Conservation (phyloP, 2,888 invertebrate genomes). For the Andrena trimmerana region DNA sequence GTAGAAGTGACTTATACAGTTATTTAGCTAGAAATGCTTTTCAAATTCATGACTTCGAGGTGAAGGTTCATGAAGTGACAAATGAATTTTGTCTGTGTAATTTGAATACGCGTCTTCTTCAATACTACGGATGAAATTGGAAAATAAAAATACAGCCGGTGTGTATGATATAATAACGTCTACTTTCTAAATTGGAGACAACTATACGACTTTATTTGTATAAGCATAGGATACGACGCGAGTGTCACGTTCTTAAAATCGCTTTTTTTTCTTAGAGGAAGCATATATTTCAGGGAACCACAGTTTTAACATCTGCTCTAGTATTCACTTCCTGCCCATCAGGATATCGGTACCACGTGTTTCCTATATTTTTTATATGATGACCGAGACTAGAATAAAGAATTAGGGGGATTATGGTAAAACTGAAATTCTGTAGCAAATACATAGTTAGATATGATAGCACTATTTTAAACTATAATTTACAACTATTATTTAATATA, state of each 20-base stretch:
- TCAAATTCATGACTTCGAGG: too few species aligned
- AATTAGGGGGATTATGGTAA: neutral
- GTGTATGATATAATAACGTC: too few species aligned
- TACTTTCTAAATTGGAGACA: too few species aligned
- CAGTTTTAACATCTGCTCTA: conserved; percentile 60
- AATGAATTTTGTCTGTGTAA: too few species aligned
- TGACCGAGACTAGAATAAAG: neutral
- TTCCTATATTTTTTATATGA: conserved; percentile 20
- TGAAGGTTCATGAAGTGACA: too few species aligned
- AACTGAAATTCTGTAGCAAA: neutral
- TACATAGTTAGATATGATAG: too few species aligned
- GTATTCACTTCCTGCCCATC: conserved; percentile 58
- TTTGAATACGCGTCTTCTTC: too few species aligned
- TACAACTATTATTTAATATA: too few species aligned
- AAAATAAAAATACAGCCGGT: neutral
- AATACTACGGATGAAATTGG: neutral
- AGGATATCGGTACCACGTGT: conserved; percentile 49
- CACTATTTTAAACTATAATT: too few species aligned
- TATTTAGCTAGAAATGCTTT: too few species aligned
- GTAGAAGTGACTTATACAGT: too few species aligned
- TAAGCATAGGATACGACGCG: neutral
- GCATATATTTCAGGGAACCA: conserved; percentile 14
- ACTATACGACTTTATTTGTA: neutral
- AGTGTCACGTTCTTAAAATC: conserved; percentile 24
- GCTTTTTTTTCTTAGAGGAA: conserved; percentile 30